These are phyloP conservation scores for Drosophila prostipennis DNA, from an alignment of 2,888 invertebrate species.

Conservation along the genomic window DNA sequence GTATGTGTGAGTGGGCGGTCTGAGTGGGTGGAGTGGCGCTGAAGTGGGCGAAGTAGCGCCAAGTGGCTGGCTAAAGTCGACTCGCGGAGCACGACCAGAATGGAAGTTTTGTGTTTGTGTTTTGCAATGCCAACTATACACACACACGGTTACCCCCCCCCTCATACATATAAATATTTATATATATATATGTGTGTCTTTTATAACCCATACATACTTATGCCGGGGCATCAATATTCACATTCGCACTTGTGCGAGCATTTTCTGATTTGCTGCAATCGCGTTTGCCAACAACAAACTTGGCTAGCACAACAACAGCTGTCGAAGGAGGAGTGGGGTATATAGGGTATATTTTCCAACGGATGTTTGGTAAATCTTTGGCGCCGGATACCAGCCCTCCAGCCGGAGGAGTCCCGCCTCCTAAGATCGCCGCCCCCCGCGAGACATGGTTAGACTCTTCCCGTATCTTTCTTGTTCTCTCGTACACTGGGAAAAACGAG, in stretches of 20 bases:
- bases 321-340: neutral
- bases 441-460: constrained; percentile 30
- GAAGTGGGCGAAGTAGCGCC: constrained; percentile 70
- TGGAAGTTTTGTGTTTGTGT: constrained; percentile 47
- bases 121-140: constrained; percentile 44
- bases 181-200: too few relatives aligned
- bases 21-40: constrained; percentile 38
- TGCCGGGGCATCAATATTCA: constrained; percentile 72
- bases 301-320: constrained; percentile 46
- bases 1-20: neutral
- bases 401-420: neutral
- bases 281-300: constrained; percentile 62
- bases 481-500: neutral
- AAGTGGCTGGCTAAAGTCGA: constrained; percentile 61
- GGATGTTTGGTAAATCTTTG: constrained; percentile 75
- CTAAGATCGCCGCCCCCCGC: constrained; percentile 11
- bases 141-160: constrained; percentile 9
- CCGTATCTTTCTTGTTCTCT: constrained; percentile 14
- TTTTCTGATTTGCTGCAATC: constrained; percentile 78
- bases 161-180: constrained; percentile 1
- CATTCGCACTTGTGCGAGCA: constrained; percentile 79
- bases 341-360: constrained; percentile 54
- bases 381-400: constrained; percentile 73
- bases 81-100: constrained; percentile 51
- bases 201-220: constrained; percentile 12